Evolutionary conservation across 2,113 vertebrate species (phyloP).

Genomic region (Myiozetetes cayanensis): DNA sequence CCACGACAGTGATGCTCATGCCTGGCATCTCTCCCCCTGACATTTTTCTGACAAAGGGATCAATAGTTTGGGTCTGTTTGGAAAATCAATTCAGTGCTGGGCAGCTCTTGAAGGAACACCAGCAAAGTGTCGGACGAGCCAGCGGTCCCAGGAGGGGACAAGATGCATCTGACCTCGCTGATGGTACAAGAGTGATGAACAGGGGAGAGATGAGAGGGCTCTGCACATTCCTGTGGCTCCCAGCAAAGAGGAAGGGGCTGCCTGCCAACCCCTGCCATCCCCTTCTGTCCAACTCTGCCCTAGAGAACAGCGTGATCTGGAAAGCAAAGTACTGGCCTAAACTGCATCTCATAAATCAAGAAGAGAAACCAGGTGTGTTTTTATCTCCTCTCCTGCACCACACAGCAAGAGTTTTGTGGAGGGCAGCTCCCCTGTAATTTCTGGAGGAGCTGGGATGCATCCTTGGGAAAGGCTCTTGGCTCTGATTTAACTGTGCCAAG

Average conservation of each 20-base stretch:
- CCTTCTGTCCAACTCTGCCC: not conserved
- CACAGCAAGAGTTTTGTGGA: not conserved
- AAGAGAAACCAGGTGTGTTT: not conserved
- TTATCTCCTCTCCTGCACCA: not conserved
- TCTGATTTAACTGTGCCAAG: not conserved
- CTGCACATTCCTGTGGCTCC: not conserved
- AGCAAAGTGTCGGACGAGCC: not conserved
- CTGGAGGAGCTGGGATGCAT: not conserved
- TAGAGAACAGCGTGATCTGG: not conserved
- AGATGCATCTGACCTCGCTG: not conserved
- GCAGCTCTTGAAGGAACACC: not conserved
- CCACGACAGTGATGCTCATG: accelerated
- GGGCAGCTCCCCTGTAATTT: not conserved
- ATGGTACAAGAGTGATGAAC: not conserved
- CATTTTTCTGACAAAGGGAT: not conserved
- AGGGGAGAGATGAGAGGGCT: not conserved
- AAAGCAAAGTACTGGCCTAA: not conserved
- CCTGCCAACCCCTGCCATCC: accelerated
- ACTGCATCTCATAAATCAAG: accelerated
- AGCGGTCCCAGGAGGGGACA: accelerated
- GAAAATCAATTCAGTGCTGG: not conserved
- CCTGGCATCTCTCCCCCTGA: not conserved
- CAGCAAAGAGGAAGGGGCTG: not conserved
- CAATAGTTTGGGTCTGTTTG: not conserved
- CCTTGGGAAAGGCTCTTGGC: not conserved